Evolutionary conservation across 2,113 vertebrate species (phyloP).

Genomic region (Thermophis baileyi): DNA sequence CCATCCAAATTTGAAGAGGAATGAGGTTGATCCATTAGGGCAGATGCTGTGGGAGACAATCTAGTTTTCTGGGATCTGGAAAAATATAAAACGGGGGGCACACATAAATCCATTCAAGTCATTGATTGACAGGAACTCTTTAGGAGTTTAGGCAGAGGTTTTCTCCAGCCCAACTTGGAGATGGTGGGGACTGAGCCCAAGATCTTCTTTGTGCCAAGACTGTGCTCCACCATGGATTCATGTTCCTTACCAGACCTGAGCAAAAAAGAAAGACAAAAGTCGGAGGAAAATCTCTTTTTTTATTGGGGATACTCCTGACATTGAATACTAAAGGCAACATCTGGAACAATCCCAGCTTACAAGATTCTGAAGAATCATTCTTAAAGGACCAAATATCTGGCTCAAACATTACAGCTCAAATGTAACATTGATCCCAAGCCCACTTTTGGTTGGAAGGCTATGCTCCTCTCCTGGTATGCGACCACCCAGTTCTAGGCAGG

Average conservation of each 20-base stretch:
- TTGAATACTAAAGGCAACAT: not conserved
- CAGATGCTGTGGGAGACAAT: not conserved
- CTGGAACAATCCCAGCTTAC: not conserved
- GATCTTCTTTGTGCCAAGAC: not conserved
- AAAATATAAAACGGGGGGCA: not conserved
- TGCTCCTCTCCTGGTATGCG: not conserved
- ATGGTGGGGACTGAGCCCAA: not conserved
- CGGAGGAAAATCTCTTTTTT: not conserved
- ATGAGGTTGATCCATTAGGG: not conserved
- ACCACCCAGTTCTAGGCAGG: not conserved
- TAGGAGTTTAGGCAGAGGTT: not conserved
- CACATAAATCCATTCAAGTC: not conserved
- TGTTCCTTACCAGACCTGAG: not conserved
- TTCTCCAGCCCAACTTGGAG: not conserved
- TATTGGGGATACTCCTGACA: not conserved
- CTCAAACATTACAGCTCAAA: not conserved
- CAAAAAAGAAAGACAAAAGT: not conserved
- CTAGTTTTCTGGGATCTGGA: not conserved
- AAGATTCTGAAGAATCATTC: not conserved
- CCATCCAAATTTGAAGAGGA: not conserved
- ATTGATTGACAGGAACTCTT: not conserved
- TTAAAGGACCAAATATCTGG: not conserved
- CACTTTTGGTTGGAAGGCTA: not conserved
- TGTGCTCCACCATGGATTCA: not conserved
- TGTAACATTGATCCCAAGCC: not conserved